Evolutionary conservation across 2,888 invertebrate species (phyloP).

Genomic region (Bombylius discolor): DNA sequence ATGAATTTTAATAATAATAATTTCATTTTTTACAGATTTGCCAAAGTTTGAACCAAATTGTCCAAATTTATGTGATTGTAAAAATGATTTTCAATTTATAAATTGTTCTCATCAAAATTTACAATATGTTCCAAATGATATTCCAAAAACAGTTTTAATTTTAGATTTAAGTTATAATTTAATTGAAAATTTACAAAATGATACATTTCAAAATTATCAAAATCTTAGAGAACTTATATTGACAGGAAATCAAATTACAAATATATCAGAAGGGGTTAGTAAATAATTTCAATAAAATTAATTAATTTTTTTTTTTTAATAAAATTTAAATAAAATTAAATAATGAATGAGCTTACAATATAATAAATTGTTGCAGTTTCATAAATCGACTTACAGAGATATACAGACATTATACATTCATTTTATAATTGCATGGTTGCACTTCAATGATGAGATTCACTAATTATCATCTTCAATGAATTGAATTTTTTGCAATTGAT

Average conservation of each 20-base stretch:
- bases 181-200: constrained; percentile 24
- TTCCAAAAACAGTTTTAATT: constrained; percentile 27
- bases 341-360: no score
- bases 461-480: no score
- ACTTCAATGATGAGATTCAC: no score
- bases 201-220: constrained; percentile 26
- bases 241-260: constrained; percentile 24
- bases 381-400: no score
- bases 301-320: no score
- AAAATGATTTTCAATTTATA: constrained; percentile 27
- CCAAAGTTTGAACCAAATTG: constrained; percentile 24
- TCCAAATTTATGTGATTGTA: constrained; percentile 28
- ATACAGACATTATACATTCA: no score
- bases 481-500: no score
- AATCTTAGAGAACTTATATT: constrained; percentile 29
- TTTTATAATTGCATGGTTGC: no score
- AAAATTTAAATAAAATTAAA: no score
- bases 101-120: constrained; percentile 41
- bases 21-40: no score
- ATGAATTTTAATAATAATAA: no score
- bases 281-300: not conserved
- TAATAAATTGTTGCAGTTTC: no score
- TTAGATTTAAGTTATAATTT: constrained; percentile 33
- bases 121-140: constrained; percentile 38
- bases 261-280: constrained; percentile 26